These are phyloP conservation scores for Andrena cerasifolii DNA, from an alignment of 1,140 invertebrate genomes.

Conservation along the genomic window DNA sequence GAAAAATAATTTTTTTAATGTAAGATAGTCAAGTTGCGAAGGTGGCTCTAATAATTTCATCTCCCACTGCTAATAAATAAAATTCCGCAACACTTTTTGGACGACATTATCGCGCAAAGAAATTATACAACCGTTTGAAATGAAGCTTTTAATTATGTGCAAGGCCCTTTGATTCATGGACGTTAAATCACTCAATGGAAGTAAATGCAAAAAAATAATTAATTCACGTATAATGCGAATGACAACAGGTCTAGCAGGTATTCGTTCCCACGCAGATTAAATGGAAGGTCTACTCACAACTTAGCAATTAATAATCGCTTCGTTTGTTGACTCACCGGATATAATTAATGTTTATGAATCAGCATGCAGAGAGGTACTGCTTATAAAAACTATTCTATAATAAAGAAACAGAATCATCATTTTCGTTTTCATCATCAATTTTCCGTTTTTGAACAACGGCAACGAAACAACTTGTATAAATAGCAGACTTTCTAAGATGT, in stretches of 20 bases:
- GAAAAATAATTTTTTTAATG: no score
- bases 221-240: conserved; percentile 3
- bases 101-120: neutral
- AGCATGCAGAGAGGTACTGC: neutral
- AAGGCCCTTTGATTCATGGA: neutral
- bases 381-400: no score
- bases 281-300: conserved; percentile 6
- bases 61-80: no score
- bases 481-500: no score
- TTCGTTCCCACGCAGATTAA: conserved; percentile 8
- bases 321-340: neutral
- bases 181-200: neutral
- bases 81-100: neutral
- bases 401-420: no score
- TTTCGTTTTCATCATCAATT: no score
- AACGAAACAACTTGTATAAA: no score
- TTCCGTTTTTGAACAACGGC: no score
- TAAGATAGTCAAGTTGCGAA: no score
- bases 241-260: conserved; percentile 9
- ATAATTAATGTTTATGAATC: neutral
- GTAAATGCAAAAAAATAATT: neutral
- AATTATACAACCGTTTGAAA: neutral
- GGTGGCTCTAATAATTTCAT: no score
- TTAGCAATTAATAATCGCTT: conserved; percentile 1
- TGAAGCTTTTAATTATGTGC: neutral